Percentiles rank a stretch among this genome's conserved stretches.
phyloP scores from a whole-genome alignment of 2,888 invertebrate species.

The Tenthredo notha region DNA sequence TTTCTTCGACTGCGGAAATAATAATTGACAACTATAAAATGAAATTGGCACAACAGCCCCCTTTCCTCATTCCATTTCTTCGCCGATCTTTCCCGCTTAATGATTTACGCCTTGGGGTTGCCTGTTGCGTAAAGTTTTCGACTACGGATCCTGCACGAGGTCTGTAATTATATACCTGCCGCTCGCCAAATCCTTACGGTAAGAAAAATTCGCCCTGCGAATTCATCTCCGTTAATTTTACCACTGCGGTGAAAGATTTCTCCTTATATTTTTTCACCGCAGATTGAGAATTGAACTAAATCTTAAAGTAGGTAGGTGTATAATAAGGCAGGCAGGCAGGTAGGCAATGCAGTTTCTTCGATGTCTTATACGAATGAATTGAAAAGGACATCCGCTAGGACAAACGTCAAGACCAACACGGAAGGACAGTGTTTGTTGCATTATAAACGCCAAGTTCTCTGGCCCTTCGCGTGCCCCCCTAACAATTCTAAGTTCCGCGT shows the following conservation, averaged over 20 bases:
- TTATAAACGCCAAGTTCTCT: conserved; percentile 55
- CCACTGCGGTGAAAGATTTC: not conserved
- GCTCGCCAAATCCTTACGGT: not conserved
- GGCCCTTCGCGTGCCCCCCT: conserved; percentile 61
- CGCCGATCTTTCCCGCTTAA: not conserved
- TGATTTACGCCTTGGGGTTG: conserved; percentile 43
- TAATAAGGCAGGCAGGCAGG: not conserved
- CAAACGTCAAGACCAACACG: conserved; percentile 49
- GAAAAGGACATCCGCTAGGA: conserved; percentile 42
- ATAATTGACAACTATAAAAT: conserved; percentile 48
- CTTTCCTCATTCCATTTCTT: not conserved
- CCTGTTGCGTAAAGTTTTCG: conserved; percentile 34
- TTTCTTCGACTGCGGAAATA: not conserved
- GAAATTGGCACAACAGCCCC: conserved; percentile 33
- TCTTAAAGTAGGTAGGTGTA: no score
- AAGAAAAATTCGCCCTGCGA: conserved; percentile 8
- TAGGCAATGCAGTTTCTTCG: not conserved
- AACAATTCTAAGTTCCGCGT: conserved; percentile 68
- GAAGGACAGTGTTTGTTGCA: conserved; percentile 32
- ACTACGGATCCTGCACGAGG: not conserved
- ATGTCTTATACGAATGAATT: not conserved
- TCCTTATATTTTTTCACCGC: not conserved
- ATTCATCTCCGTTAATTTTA: conserved; percentile 33
- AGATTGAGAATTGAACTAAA: not conserved
- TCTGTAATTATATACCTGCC: conserved; percentile 40